Percentiles rank a stretch among this genome's conserved stretches.
These are phyloP conservation scores for Phrixothrix hirtus DNA, from an alignment of 2,888 invertebrate species.

Conservation along the genomic window DNA sequence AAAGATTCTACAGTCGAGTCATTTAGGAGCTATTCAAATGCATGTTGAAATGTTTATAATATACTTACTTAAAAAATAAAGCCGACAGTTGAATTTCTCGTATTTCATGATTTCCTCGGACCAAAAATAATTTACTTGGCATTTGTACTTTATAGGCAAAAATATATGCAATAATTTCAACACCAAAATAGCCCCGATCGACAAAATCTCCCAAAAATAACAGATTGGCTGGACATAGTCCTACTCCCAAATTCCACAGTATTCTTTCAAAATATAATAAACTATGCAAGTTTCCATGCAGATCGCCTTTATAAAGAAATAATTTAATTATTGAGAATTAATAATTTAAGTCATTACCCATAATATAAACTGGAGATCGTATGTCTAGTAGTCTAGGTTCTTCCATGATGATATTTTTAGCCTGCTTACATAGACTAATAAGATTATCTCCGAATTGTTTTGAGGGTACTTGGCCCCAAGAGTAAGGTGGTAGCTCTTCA, in stretches of 20 bases:
- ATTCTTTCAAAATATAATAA: slow-evolving; percentile 69
- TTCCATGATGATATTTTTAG: slow-evolving; percentile 56
- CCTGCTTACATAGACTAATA: slow-evolving; percentile 58
- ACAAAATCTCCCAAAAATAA: slow-evolving; percentile 79
- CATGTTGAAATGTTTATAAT: no score
- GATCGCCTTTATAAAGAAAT: no score
- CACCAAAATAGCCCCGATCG: slow-evolving; percentile 69
- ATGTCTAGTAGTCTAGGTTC: slow-evolving; percentile 62
- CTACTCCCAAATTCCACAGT: slow-evolving; percentile 70
- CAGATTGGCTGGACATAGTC: slow-evolving; percentile 65
- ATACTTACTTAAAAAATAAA: slow-evolving; percentile 66
- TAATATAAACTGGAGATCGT: slow-evolving; percentile 61
- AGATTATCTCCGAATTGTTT: slow-evolving; percentile 58
- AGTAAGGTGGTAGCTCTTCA: slow-evolving; percentile 37
- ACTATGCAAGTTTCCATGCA: slow-evolving; percentile 75
- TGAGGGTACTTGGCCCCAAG: slow-evolving; percentile 49
- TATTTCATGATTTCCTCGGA: slow-evolving; percentile 79
- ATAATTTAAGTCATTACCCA: slow-evolving; percentile 55
- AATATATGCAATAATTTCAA: slow-evolving; percentile 72
- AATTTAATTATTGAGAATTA: no score
- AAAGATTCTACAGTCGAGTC: no score
- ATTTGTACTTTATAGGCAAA: slow-evolving; percentile 71
- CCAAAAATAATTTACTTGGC: slow-evolving; percentile 65
- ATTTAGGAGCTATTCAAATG: no score
- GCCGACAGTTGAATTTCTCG: slow-evolving; percentile 74